A percentile compares a stretch with the other conserved stretches of the same genome.
Evolutionary conservation across 2,113 vertebrate species (phyloP).

Genomic region (Ardeotis arabs): DNA sequence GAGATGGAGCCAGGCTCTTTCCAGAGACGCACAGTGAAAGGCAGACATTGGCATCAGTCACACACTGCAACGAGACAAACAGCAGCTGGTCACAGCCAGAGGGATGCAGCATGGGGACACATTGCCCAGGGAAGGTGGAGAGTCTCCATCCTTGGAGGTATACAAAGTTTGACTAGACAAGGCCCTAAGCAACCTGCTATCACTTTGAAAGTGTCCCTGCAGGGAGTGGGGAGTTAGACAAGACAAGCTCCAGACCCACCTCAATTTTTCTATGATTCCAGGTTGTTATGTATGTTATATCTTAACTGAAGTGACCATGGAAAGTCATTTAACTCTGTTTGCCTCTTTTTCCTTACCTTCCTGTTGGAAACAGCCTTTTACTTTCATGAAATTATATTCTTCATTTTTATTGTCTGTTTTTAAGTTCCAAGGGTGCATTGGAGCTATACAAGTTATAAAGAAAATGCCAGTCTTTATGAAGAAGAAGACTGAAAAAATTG

Average conservation of each 20-base stretch:
- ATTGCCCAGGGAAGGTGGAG: background rate
- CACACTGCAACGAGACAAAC: background rate
- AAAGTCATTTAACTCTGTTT: background rate
- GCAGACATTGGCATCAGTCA: background rate
- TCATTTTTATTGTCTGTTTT: background rate
- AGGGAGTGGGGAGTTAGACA: background rate
- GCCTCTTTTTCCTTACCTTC: background rate
- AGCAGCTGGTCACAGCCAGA: background rate
- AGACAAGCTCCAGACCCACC: background rate
- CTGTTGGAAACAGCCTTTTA: background rate
- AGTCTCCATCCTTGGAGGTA: background rate
- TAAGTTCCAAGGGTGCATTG: background rate
- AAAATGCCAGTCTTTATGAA: background rate
- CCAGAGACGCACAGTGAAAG: background rate
- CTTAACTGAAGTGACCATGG: background rate
- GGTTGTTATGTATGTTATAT: background rate
- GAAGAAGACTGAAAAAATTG: background rate
- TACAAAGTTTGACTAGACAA: background rate
- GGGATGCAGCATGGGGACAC: background rate
- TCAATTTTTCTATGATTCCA: background rate
- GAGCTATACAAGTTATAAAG: background rate
- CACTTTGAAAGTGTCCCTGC: background rate
- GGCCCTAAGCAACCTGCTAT: background rate
- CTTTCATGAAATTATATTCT: background rate
- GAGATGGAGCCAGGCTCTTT: background rate